Evolutionary conservation across 1,140 invertebrate species (phyloP).

Genomic region (Papilio machaon): DNA sequence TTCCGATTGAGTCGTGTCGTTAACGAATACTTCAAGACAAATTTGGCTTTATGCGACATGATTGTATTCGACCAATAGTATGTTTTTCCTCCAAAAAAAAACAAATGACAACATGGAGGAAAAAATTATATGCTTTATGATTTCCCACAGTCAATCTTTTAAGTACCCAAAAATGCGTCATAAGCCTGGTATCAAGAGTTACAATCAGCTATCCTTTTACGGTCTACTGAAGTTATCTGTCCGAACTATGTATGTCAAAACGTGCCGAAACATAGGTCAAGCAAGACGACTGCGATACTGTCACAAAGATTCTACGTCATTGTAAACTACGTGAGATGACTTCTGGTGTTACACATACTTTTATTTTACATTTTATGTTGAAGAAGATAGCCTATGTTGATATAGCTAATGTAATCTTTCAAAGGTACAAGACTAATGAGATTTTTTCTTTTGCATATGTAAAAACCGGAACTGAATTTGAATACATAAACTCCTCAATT

Average conservation of each 20-base stretch:
- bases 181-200: neutral
- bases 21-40: neutral
- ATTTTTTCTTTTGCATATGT: no score
- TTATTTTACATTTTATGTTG: neutral
- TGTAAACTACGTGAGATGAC: slow-evolving; percentile 8
- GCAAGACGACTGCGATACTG: neutral
- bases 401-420: no score
- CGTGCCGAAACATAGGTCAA: slow-evolving; percentile 14
- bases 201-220: slow-evolving; percentile 8
- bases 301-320: slow-evolving; percentile 1
- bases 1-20: neutral
- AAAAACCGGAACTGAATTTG: no score
- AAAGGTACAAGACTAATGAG: no score
- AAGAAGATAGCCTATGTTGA: no score
- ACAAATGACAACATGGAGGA: neutral
- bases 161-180: neutral
- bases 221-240: slow-evolving; percentile 18
- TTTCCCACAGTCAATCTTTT: slow-evolving; percentile 13
- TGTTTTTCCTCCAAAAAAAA: neutral
- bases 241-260: slow-evolving; percentile 17
- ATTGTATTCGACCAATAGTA: neutral
- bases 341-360: neutral
- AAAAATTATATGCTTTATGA: neutral
- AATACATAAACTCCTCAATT: no score
- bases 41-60: neutral